phyloP scores from a whole-genome alignment of 2,113 vertebrate genomes.

The Cryptoleucopteryx plumbea region DNA sequence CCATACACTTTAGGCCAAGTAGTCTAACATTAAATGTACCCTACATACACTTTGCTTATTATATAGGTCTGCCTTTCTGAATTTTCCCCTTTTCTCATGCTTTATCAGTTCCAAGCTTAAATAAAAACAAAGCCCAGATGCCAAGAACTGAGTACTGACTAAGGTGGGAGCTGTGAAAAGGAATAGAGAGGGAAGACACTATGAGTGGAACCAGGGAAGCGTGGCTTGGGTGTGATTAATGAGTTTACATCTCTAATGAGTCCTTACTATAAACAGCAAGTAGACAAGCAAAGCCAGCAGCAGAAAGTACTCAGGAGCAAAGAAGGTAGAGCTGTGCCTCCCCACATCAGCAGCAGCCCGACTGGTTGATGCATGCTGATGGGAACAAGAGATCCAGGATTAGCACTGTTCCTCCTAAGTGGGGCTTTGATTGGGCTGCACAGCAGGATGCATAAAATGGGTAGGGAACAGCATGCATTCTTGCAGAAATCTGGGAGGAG shows the following conservation, averaged over 20 bases:
- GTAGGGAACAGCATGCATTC: not conserved
- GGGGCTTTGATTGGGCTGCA: not conserved
- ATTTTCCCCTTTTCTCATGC: not conserved
- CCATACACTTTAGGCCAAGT: not conserved
- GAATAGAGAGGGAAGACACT: not conserved
- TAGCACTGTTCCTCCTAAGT: not conserved
- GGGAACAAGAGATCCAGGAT: not conserved
- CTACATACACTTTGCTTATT: not conserved
- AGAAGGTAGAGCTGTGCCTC: not conserved
- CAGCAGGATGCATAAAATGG: not conserved
- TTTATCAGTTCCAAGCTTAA: not conserved
- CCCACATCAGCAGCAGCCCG: not conserved
- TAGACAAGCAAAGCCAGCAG: not conserved
- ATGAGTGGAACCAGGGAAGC: not conserved
- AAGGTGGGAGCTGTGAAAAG: not conserved
- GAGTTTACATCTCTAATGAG: not conserved
- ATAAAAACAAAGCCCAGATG: not conserved
- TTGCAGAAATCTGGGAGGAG: not conserved
- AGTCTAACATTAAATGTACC: not conserved
- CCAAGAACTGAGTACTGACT: not conserved
- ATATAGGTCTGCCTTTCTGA: not conserved
- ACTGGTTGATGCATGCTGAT: not conserved
- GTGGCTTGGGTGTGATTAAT: not conserved
- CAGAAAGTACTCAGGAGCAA: not conserved
- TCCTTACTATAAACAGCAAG: not conserved